Conservation (phyloP, 2,888 invertebrate species). For the Macroteleia sp. region DNA sequence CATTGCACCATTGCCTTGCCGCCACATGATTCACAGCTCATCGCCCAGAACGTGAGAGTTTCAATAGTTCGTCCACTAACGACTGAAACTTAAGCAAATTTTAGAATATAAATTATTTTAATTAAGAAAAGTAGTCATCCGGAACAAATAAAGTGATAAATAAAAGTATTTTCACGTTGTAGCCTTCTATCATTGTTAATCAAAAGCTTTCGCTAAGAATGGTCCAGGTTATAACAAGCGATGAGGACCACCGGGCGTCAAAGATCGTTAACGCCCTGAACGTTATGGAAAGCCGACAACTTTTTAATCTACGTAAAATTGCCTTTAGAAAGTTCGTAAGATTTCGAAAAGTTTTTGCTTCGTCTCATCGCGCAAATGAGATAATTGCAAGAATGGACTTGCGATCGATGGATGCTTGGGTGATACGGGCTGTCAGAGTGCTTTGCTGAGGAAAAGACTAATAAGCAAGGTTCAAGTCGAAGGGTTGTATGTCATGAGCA, state of each 20-base stretch:
- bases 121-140: background rate
- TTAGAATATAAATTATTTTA: no score
- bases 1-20: no score
- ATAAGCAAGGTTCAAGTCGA: constrained; percentile 23
- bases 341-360: constrained; percentile 61
- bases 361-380: constrained; percentile 62
- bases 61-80: no score
- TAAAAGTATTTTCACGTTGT: no score
- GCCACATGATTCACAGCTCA: no score
- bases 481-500: constrained; percentile 10
- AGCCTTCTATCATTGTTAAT: constrained; percentile 37
- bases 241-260: constrained; percentile 43
- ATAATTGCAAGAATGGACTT: constrained; percentile 60
- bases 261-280: constrained; percentile 48
- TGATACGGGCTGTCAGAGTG: constrained; percentile 30
- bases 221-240: constrained; percentile 32
- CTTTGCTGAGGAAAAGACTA: constrained; percentile 36
- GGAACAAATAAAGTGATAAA: constrained; percentile 6
- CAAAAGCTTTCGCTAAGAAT: constrained; percentile 20
- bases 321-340: constrained; percentile 57
- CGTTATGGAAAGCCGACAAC: constrained; percentile 53
- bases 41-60: no score
- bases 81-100: no score
- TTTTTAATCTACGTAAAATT: constrained; percentile 64
- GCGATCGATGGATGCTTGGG: constrained; percentile 51